These are phyloP conservation scores for Mellivora capensis DNA, from an alignment of 2,113 vertebrate genomes.

Conservation along the genomic window DNA sequence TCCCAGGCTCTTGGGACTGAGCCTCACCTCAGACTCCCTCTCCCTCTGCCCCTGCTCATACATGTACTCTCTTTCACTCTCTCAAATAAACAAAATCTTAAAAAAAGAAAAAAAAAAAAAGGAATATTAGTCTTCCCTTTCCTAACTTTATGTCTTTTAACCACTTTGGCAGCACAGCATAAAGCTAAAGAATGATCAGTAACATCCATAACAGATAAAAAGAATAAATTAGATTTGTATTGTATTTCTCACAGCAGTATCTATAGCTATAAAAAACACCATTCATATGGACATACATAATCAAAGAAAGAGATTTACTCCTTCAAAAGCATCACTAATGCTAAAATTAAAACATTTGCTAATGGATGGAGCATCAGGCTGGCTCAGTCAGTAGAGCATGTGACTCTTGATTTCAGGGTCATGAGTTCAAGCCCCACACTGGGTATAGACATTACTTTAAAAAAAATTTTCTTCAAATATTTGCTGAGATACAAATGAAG, in stretches of 20 bases:
- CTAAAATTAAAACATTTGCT: background rate
- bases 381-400: background rate
- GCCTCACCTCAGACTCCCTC: background rate
- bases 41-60: background rate
- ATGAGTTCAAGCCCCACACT: background rate
- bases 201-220: background rate
- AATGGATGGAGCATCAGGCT: background rate
- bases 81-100: background rate
- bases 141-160: background rate
- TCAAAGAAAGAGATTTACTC: background rate
- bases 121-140: background rate
- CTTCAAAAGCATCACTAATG: conserved; percentile 5
- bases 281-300: background rate
- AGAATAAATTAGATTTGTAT: background rate
- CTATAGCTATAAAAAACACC: background rate
- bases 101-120: background rate
- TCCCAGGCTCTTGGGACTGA: background rate
- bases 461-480: background rate
- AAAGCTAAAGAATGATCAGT: background rate
- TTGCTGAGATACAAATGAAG: background rate
- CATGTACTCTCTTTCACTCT: background rate
- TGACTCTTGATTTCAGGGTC: background rate
- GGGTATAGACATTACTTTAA: background rate
- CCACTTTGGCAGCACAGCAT: background rate
- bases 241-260: background rate